Conservation (phyloP, 1,140 invertebrate genomes). For the Drosophila subpulchrella region DNA sequence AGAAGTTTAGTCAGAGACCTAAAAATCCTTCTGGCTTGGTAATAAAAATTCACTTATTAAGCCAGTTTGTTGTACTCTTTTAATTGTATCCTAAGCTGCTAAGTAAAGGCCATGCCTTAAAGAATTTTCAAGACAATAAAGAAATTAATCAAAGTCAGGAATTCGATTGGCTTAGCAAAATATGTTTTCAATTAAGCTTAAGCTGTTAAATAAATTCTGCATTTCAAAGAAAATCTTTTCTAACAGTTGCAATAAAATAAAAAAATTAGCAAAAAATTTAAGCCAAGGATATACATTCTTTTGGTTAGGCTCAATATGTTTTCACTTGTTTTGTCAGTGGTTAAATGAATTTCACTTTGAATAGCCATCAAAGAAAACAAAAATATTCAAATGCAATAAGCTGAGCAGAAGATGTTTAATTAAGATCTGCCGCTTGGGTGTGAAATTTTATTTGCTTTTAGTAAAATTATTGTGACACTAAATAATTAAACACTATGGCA, state of each 20-base stretch:
- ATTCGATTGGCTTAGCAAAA: too few relatives aligned
- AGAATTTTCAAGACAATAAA: too few relatives aligned
- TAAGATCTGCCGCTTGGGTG: background rate
- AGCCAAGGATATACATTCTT: background rate
- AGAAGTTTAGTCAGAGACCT: too few relatives aligned
- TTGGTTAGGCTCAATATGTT: background rate
- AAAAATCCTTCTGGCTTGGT: too few relatives aligned
- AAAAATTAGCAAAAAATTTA: background rate
- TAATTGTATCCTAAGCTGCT: background rate
- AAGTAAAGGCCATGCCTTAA: background rate
- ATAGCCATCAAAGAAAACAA: background rate
- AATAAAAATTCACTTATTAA: background rate
- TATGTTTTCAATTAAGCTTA: too few relatives aligned
- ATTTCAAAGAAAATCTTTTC: too few relatives aligned
- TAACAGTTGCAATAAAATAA: background rate
- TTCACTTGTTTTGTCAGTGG: background rate
- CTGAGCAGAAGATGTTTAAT: background rate
- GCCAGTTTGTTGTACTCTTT: background rate
- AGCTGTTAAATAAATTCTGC: background rate
- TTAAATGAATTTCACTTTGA: background rate
- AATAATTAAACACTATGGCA: background rate
- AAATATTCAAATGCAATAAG: conserved; percentile 1
- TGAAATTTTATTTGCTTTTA: conserved; percentile 8
- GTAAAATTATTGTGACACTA: background rate
- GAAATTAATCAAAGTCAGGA: too few relatives aligned